Evolutionary conservation across 2,797 vertebrate species (phyloP), one percentile per base, ranked within the genome.

Genomic region (Enteromius treurensis): DNA sequence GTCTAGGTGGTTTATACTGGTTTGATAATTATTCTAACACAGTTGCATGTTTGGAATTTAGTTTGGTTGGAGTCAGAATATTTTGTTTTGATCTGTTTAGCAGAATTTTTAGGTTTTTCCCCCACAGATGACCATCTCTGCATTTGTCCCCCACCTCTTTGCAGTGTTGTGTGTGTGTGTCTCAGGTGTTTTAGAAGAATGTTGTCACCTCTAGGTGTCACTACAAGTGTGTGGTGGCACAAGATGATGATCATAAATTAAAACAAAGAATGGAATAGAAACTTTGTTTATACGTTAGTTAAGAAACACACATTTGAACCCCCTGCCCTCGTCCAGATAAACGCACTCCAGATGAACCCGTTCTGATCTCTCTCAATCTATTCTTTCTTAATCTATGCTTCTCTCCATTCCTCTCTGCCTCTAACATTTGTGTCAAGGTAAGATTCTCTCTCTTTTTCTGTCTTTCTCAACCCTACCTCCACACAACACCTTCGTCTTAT

Each of bases 381-480:
- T 73, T 85, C 85, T 88, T 65, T 85, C 77, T 84, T 82, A 77
- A 85, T 84, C 79, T 82, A 78, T 84, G 49, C 75, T 47, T 88
- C 76, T 86, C 81, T 81, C 67, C 51, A 32, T 67, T 85, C 70
- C 68, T 84, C 86, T 87, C 73, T 82, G 88, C 84, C 62, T 88
- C 84, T 90, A 79, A 88, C 83, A 87, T 68, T 67, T 88, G 84
- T 88, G 82, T 81, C 87, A 90, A 90, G 90, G 90, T 90, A 90
- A 90, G 90, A 74, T 77, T 86, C 62, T 83, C 77, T 65, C 75
- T 70, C 49, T 70, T 51, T 75, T 81, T 34, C 75, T 73, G 23
- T 79, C 74, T 84, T 6, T 75, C 51, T 55, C 13, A 75, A 11
- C 19, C 58, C 42, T 15, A 26, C 51, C 49, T 70, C 26, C 74